A percentile compares a stretch with the other conserved stretches of the same genome.
phyloP scores from a whole-genome alignment of 2,113 vertebrate genomes.

The Sclerurus mexicanus region DNA sequence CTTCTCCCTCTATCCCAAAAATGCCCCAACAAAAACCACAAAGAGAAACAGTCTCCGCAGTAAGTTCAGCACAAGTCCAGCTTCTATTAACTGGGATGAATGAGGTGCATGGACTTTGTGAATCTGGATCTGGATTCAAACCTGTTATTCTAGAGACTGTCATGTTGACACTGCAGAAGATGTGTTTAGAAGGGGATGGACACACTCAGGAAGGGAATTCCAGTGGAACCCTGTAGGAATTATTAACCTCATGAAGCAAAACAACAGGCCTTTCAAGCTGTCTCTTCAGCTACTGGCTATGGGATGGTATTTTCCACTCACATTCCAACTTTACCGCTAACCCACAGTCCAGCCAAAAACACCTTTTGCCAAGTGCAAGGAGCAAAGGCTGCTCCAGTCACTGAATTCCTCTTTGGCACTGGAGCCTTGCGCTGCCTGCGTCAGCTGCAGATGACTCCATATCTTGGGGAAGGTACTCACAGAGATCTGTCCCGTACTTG shows the following conservation, averaged over 20 bases:
- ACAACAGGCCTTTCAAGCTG: not conserved
- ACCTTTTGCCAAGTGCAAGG: not conserved
- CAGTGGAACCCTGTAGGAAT: not conserved
- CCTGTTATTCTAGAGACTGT: not conserved
- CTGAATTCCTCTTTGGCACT: not conserved
- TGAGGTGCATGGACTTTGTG: not conserved
- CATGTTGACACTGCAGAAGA: not conserved
- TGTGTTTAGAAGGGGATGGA: not conserved
- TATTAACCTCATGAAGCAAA: not conserved
- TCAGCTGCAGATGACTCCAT: not conserved
- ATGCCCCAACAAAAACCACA: not conserved
- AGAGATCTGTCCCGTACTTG: slow-evolving; percentile 90
- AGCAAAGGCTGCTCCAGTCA: not conserved
- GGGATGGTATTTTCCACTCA: not conserved
- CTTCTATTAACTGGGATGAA: not conserved
- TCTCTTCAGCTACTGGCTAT: not conserved
- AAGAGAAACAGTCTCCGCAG: not conserved
- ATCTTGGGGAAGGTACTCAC: slow-evolving; percentile 75
- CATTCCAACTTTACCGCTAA: not conserved
- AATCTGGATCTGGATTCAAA: not conserved
- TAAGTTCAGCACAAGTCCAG: not conserved
- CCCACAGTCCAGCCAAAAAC: not conserved
- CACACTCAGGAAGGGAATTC: not conserved
- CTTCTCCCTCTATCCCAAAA: not conserved
- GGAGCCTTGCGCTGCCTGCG: not conserved